A percentile compares a stretch with the other conserved stretches of the same genome.
Conservation (phyloP, 2,113 vertebrate species). For the Periophthalmus modestus region DNA sequence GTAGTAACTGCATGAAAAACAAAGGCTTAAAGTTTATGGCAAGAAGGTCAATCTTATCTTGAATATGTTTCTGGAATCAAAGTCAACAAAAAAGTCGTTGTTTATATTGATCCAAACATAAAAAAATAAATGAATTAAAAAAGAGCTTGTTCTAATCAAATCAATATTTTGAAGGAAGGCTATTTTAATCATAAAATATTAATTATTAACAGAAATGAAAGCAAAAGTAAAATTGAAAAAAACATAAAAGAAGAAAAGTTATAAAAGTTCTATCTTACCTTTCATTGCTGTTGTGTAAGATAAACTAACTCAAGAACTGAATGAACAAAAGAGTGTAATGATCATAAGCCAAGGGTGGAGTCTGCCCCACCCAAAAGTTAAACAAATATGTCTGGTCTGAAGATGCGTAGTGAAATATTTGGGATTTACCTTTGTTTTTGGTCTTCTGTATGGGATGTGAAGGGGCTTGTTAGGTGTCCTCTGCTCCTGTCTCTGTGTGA, state of each 20-base stretch:
- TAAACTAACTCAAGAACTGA: background rate
- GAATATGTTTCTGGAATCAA: no score
- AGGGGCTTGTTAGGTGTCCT: background rate
- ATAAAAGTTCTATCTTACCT: background rate
- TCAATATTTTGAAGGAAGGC: background rate
- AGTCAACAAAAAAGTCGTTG: no score
- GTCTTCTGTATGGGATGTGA: background rate
- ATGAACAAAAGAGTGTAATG: slow-evolving; percentile 12
- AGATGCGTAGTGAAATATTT: background rate
- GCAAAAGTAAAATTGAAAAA: background rate
- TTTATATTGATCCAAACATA: no score
- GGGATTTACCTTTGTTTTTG: slow-evolving; percentile 45
- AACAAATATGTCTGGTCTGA: slow-evolving; percentile 14
- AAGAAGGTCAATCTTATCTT: no score
- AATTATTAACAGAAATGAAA: background rate
- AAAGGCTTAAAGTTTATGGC: background rate
- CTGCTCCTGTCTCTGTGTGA: slow-evolving; percentile 5
- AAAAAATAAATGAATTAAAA: no score
- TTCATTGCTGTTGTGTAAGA: background rate
- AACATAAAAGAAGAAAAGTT: background rate
- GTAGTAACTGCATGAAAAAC: background rate
- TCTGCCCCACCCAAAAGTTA: slow-evolving; percentile 47
- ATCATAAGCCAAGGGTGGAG: slow-evolving; percentile 40
- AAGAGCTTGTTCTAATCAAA: no score
- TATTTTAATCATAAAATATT: background rate